A percentile compares a stretch with the other conserved stretches of the same genome.
These are phyloP conservation scores for Pagetopsis macropterus DNA, from an alignment of 2,797 vertebrate species.

Conservation along the genomic window DNA sequence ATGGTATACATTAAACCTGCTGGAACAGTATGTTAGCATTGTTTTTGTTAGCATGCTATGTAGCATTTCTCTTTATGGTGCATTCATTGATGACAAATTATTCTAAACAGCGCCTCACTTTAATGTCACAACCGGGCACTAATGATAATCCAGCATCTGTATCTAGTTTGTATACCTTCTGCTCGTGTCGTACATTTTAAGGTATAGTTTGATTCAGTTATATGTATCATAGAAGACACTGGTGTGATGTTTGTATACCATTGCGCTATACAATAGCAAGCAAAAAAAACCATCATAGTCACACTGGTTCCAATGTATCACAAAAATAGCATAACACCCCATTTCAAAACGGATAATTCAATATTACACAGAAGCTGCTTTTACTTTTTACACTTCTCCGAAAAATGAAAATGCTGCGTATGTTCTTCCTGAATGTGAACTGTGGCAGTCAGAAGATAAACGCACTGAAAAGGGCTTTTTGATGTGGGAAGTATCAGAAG, in stretches of 20 bases:
- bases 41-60: no score
- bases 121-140: background rate
- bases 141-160: background rate
- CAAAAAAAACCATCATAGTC: no score
- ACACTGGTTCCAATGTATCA: background rate
- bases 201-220: no score
- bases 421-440: constrained; percentile 34
- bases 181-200: background rate
- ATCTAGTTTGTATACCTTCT: background rate
- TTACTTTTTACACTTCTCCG: constrained; percentile 8
- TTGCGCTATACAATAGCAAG: background rate
- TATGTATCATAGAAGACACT: background rate
- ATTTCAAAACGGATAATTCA: no score
- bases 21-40: no score
- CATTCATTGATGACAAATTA: background rate
- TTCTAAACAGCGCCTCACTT: background rate
- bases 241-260: background rate
- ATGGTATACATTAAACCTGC: no score
- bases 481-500: constrained; percentile 57
- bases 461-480: constrained; percentile 57
- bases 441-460: constrained; percentile 33
- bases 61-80: no score
- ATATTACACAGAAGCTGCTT: constrained; percentile 2
- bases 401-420: constrained; percentile 20
- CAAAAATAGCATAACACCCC: background rate